phyloP scores from a whole-genome alignment of 2,113 vertebrate species.

The Leptobrachium leishanense region DNA sequence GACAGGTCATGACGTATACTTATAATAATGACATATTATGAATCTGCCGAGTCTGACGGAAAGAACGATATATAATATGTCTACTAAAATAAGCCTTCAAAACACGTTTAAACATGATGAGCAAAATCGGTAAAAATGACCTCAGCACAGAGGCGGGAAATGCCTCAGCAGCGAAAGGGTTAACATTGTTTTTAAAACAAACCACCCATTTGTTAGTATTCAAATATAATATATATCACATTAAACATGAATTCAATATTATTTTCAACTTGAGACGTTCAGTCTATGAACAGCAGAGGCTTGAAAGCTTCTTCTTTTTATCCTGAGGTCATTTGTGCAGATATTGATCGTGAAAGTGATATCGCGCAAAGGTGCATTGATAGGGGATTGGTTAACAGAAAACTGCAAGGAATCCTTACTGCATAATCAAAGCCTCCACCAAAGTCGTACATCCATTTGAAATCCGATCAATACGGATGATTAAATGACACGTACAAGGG shows the following conservation, averaged over 20 bases:
- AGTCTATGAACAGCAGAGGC: conserved; percentile 52
- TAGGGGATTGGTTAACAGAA: conserved; percentile 70
- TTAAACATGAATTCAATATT: conserved; percentile 63
- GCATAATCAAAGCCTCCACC: conserved; percentile 85
- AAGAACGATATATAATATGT: no score
- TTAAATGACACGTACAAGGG: conserved; percentile 87
- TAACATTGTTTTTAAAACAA: no score
- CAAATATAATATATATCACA: neutral
- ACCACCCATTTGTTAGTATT: neutral
- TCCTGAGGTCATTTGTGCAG: conserved; percentile 75
- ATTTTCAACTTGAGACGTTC: conserved; percentile 61
- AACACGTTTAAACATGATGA: no score
- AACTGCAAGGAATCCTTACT: conserved; percentile 79
- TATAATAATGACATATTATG: no score
- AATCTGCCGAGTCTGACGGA: no score
- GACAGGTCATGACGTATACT: no score
- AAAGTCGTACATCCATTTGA: conserved; percentile 74
- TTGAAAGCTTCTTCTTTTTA: conserved; percentile 50
- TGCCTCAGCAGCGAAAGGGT: no score
- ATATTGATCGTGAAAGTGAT: conserved; percentile 89
- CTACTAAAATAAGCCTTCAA: no score
- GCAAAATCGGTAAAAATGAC: no score
- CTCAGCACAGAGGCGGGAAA: no score
- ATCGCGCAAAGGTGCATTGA: conserved; percentile 85
- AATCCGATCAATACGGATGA: conserved; percentile 88